Base-by-base conservation (phyloP, 2,888 invertebrate genomes). In the Polyploca ridens region DNA sequence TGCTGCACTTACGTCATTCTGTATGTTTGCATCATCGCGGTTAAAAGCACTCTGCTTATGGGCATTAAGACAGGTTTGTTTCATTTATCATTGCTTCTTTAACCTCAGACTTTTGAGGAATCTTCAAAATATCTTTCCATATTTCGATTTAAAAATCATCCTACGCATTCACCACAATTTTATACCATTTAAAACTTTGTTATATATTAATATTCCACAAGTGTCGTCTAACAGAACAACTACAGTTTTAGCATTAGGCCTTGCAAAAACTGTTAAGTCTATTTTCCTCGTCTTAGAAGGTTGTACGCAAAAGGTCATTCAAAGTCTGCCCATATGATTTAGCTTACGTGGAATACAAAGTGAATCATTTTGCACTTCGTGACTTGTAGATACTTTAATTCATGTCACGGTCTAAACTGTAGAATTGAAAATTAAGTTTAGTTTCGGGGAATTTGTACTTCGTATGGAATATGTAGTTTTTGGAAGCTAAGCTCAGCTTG, bases 321-420 rank as follows among this genome's bases (percentile, higher is more conserved):
- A 5, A 3, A 19, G 19, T 41, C 19, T 27, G 19, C 19, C 19
- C 19, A 54, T 54, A 54, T 41, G 41, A 33, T 1, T n/a, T 38
- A 41, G 13, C 19, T n/a, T 61, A 61, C 61, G 44, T 16, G 19
- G 61, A 61, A 61, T 44, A 61, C 41, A 13, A 41, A 61, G 14
- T 61, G 61, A 61, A 41, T 61, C 61, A 61, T 61, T 61, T 33
- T 13, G 35, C 13, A 33, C 14, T 33, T 33, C 58, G n/a, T 61
- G 41, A 61, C 61, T 61, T 41, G 41, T 5, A 41, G 19, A 27
- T 41, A 61, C 46, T n/a, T 41, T 41, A 44, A 61, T 61, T 61
- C 61, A 14, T 61, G 61, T 61, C 61, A 61, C 61, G 61, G 61
- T 19, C 54, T 16, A 61, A 61, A 44, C 16, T 19, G 61, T 41